Evolutionary conservation across 2,797 vertebrate genomes (phyloP).

Genomic region (Alosa sapidissima): DNA sequence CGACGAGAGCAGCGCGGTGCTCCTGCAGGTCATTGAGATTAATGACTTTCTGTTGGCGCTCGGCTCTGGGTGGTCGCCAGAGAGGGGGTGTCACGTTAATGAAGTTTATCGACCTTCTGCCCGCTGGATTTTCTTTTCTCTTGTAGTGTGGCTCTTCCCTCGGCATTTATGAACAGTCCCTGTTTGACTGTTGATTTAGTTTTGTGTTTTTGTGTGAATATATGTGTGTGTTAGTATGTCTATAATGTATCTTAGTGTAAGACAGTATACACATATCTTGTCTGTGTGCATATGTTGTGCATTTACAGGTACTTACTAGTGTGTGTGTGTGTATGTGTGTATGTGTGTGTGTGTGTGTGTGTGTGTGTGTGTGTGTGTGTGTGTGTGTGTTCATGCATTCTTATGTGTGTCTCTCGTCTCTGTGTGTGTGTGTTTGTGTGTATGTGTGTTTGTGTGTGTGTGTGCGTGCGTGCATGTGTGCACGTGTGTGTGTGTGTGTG

Average conservation of each 20-base stretch:
- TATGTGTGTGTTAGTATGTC: constrained; percentile 20
- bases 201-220: not conserved
- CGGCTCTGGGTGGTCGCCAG: not conserved
- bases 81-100: not conserved
- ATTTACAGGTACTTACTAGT: not conserved
- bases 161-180: not conserved
- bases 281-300: not conserved
- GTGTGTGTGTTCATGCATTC: not conserved
- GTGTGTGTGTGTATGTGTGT: constrained; percentile 23
- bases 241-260: constrained; percentile 5
- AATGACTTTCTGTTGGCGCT: not conserved
- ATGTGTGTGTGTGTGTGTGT: not conserved
- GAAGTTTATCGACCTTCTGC: not conserved
- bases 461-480: too few species aligned
- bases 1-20: constrained; percentile 82
- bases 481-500: too few species aligned
- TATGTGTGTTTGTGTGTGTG: not conserved
- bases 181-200: not conserved
- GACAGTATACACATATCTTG: not conserved
- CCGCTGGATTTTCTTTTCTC: not conserved
- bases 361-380: too few species aligned
- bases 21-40: constrained; percentile 81
- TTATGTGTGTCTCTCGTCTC: not conserved
- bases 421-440: constrained; percentile 38
- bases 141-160: not conserved